Base-by-base conservation (phyloP, 2,888 invertebrate genomes). In the Emmelina monodactyla region DNA sequence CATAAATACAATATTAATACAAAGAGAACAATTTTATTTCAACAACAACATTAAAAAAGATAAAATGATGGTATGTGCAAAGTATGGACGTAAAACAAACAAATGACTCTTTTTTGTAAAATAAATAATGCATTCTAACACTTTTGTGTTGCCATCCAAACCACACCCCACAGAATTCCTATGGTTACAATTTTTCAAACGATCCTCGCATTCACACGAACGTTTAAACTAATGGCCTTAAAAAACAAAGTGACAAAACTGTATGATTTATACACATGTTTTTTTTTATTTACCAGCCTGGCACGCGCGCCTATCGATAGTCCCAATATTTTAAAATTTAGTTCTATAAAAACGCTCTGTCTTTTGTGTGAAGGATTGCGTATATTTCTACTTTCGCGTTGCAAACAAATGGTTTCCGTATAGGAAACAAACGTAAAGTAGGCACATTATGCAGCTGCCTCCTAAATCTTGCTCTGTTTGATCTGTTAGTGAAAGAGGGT, bases 381-480 rank as follows among this genome's bases (percentile, higher is more conserved):
- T 56, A 62, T 56, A 63, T 67, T 64, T 65, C 61, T 65, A 66
- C 19, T 19, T 66, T 53, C 54, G 49, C 62, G 54, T 71, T 72
- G 61, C 66, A 68, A 73, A 76, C 69, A 73, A 78, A 76, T 73
- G 67, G 69, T 59, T 73, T 73, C 71, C 75, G 73, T 68, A 72
- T 69, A 71, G 71, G 72, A 72, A 71, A 76, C 76, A 76, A 76
- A 69, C 72, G 72, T 76, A 72, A 75, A 75, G 75, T 76, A 76
- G 71, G 75, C 73, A 65, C 72, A 70, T 75, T 76, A 6, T 69
- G 72, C 70, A 72, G 76, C 66, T 75, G 71, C 68, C 75, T 69
- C 72, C 73, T 75, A 76, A 75, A 76, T 79, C 78, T 75, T 72
- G 64, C 19, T 9, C 19, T 9, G 5, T 6, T 6, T 19, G 19